These are phyloP conservation scores for Aptenodytes forsteri DNA, from an alignment of 2,113 vertebrate genomes.

Conservation along the genomic window DNA sequence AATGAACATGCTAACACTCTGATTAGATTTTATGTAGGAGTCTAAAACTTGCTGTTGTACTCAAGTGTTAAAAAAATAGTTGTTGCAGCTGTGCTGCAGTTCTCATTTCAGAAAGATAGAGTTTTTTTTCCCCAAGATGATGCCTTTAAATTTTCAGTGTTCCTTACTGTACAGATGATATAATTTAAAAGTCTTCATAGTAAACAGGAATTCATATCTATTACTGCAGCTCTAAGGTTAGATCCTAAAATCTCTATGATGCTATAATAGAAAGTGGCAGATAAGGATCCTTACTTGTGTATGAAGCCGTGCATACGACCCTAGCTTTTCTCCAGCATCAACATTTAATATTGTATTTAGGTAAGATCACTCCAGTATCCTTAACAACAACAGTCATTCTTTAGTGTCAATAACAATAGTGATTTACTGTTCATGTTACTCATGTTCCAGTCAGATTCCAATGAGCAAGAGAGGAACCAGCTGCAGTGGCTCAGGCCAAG, in stretches of 20 bases:
- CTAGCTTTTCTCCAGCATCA: not conserved
- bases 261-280: not conserved
- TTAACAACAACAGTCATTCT: not conserved
- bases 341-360: not conserved
- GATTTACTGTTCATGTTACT: not conserved
- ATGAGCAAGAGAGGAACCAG: not conserved
- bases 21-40: not conserved
- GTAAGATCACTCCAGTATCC: not conserved
- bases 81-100: not conserved
- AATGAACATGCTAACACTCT: not conserved
- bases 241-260: not conserved
- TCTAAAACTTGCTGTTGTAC: not conserved
- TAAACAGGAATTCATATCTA: fast-evolving
- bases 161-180: not conserved
- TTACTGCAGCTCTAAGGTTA: not conserved
- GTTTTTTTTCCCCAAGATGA: not conserved
- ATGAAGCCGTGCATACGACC: not conserved
- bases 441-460: not conserved
- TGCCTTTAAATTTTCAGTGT: not conserved
- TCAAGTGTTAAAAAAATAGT: not conserved
- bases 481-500: not conserved
- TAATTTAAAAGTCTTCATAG: not conserved
- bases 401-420: not conserved
- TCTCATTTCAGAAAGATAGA: not conserved
- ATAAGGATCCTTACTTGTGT: not conserved